Evolutionary conservation across 2,888 invertebrate species (phyloP).

Genomic region (Anthoptus insignis): DNA sequence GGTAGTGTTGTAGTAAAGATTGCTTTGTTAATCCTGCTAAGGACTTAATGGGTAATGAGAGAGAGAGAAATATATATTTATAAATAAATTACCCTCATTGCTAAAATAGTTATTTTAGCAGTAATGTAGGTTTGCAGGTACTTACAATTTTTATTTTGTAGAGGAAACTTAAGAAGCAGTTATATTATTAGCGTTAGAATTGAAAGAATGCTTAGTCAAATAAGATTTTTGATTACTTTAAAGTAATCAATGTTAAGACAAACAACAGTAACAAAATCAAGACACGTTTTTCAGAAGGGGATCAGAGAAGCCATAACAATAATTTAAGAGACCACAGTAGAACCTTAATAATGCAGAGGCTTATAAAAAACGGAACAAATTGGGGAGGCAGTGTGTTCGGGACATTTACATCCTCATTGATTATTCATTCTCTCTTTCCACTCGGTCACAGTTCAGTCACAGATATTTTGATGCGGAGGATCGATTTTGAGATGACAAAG

Average conservation of each 20-base stretch:
- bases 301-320: slow-evolving; percentile 63
- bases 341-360: slow-evolving; percentile 74
- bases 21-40: not conserved
- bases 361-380: slow-evolving; percentile 67
- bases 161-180: too few relatives aligned
- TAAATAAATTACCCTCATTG: too few relatives aligned
- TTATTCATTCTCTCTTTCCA: slow-evolving; percentile 24
- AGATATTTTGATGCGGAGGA: slow-evolving; percentile 8
- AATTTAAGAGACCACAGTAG: slow-evolving; percentile 66
- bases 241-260: not conserved
- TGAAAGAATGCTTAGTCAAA: too few relatives aligned
- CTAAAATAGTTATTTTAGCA: too few relatives aligned
- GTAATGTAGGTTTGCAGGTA: too few relatives aligned
- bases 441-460: slow-evolving; percentile 12
- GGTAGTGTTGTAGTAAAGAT: slow-evolving; percentile 3
- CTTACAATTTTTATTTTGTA: too few relatives aligned
- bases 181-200: too few relatives aligned
- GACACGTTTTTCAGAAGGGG: slow-evolving; percentile 49
- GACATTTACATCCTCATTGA: slow-evolving; percentile 32
- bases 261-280: slow-evolving; percentile 54
- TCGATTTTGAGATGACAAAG: slow-evolving; percentile 25
- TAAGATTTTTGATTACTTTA: too few relatives aligned
- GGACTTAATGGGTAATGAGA: not conserved
- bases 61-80: too few relatives aligned
- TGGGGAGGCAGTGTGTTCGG: slow-evolving; percentile 30